Conservation (phyloP, 2,888 invertebrate genomes). For the Drepana falcataria region DNA sequence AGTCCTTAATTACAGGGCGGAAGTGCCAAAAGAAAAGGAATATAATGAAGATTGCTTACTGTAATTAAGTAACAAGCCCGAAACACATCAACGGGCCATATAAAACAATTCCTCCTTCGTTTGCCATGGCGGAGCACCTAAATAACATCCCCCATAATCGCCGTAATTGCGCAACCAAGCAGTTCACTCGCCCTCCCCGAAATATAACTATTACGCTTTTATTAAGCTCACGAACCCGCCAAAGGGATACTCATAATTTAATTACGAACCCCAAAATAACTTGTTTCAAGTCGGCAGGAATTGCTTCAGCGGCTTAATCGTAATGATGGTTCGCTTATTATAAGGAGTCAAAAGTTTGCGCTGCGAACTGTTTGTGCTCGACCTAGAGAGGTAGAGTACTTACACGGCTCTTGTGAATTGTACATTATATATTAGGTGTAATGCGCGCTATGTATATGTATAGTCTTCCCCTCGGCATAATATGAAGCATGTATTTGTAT, state of each 20-base stretch:
- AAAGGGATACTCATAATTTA: constrained; percentile 73
- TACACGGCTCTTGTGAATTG: background rate
- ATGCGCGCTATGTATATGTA: too few species aligned
- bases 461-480: too few species aligned
- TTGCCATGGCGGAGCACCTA: constrained; percentile 25
- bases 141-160: constrained; percentile 38
- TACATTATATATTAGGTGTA: background rate
- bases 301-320: constrained; percentile 38
- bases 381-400: background rate
- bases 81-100: constrained; percentile 2
- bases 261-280: constrained; percentile 61
- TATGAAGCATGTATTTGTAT: background rate
- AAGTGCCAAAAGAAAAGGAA: background rate
- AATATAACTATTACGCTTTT: constrained; percentile 74
- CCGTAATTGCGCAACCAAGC: constrained; percentile 54
- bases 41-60: background rate
- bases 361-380: background rate
- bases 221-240: constrained; percentile 66
- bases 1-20: background rate
- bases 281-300: constrained; percentile 48
- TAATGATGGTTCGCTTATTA: constrained; percentile 20
- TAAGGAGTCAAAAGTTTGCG: constrained; percentile 21
- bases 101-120: constrained; percentile 22
- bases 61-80: constrained; percentile 1
- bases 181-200: constrained; percentile 48